Conservation (phyloP, 2,888 invertebrate species). For the Eudemis profundana region DNA sequence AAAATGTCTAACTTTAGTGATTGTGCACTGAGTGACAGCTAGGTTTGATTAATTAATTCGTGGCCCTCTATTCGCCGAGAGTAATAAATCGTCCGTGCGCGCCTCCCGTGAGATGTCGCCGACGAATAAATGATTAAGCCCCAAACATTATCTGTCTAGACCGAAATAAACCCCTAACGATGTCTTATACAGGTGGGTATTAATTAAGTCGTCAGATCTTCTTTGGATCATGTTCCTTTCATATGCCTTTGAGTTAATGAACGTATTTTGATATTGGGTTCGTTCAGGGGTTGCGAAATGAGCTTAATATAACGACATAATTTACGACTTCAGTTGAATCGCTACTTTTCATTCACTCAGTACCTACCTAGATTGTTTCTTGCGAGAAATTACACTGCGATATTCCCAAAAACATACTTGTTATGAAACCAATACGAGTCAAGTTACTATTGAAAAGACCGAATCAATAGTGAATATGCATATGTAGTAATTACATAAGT, state of each 20-base stretch:
- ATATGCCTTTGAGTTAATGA: slow-evolving; percentile 54
- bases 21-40: slow-evolving; percentile 80
- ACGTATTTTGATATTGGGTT: slow-evolving; percentile 47
- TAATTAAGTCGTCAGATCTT: slow-evolving; percentile 80
- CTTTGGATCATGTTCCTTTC: slow-evolving; percentile 74
- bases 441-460: not conserved
- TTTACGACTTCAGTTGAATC: slow-evolving; percentile 20
- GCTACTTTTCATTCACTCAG: not conserved
- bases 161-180: slow-evolving; percentile 82
- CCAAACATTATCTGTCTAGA: slow-evolving; percentile 74
- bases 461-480: not conserved
- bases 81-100: slow-evolving; percentile 79
- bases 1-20: slow-evolving; percentile 71
- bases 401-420: not conserved
- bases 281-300: slow-evolving; percentile 15
- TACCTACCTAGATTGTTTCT: not conserved
- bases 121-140: slow-evolving; percentile 81
- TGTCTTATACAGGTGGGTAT: slow-evolving; percentile 79
- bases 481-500: slow-evolving; percentile 8
- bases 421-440: not conserved
- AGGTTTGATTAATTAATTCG: slow-evolving; percentile 83
- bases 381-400: not conserved
- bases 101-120: slow-evolving; percentile 83
- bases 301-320: slow-evolving; percentile 5
- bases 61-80: slow-evolving; percentile 70